Percentiles rank a stretch among this genome's conserved stretches.
Evolutionary conservation across 2,113 vertebrate species (phyloP).

Genomic region (Trogon surrucura): DNA sequence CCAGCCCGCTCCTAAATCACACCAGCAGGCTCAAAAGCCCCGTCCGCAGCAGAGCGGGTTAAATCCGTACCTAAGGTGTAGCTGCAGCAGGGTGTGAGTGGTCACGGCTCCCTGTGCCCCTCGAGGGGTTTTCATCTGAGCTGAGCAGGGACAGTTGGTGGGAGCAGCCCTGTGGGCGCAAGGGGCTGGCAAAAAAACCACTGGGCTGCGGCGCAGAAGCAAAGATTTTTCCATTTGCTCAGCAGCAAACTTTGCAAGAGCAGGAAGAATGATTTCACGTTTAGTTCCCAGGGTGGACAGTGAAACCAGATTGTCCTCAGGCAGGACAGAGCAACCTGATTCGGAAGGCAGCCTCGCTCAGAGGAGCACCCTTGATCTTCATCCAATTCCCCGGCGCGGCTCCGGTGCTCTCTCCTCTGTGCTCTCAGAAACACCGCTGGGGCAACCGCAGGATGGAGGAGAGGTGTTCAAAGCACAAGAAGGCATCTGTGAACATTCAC

Average conservation of each 20-base stretch:
- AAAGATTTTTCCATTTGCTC: background rate
- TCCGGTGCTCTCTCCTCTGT: background rate
- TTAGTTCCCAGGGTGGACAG: background rate
- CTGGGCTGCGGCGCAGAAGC: background rate
- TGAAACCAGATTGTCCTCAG: background rate
- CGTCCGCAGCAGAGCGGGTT: background rate
- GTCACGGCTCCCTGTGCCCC: background rate
- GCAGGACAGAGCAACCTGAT: background rate
- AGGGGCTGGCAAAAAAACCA: background rate
- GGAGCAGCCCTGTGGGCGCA: background rate
- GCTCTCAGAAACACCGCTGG: background rate
- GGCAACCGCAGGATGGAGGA: background rate
- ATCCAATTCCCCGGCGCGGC: background rate
- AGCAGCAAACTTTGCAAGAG: background rate
- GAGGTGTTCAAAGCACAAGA: background rate
- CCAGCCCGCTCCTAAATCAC: background rate
- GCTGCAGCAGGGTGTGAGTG: rapidly evolving
- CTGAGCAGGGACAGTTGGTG: background rate
- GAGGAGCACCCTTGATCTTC: background rate
- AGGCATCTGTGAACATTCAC: background rate
- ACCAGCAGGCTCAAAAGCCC: background rate
- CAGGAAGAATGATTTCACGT: background rate
- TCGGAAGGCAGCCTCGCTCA: background rate
- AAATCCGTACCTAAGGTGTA: background rate
- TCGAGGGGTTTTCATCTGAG: background rate